Evolutionary conservation across 2,888 invertebrate genomes (phyloP).

Genomic region (Chrysotoxum bicinctum): DNA sequence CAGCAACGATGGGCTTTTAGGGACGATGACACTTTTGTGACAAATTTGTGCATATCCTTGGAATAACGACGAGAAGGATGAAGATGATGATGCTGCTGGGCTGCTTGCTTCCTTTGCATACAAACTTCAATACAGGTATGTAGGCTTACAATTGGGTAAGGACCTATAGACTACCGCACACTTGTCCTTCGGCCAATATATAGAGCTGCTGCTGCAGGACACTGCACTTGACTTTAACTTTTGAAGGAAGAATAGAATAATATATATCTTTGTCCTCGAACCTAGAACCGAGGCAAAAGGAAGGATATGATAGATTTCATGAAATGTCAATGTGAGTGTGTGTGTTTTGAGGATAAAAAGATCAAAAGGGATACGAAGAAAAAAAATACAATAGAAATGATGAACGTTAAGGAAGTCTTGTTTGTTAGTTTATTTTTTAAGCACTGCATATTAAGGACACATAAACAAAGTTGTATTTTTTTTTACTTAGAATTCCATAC

Average conservation of each 20-base stretch:
- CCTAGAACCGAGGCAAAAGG: not conserved
- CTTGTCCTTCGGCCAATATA: slow-evolving; percentile 36
- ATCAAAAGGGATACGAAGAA: slow-evolving; percentile 7
- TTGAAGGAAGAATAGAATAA: slow-evolving; percentile 30
- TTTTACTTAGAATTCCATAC: too few relatives aligned
- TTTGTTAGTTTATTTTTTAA: not conserved
- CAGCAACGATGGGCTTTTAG: slow-evolving; percentile 72
- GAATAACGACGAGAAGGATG: slow-evolving; percentile 51
- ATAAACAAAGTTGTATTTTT: not conserved
- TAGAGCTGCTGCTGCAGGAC: not conserved
- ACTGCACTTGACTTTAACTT: slow-evolving; percentile 47
- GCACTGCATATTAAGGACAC: too few relatives aligned
- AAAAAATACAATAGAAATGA: slow-evolving; percentile 21
- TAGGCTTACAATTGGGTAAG: not conserved
- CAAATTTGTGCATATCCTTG: slow-evolving; percentile 73
- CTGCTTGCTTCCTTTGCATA: slow-evolving; percentile 1
- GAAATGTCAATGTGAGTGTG: not conserved
- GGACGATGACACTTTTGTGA: slow-evolving; percentile 71
- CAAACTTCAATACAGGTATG: slow-evolving; percentile 1
- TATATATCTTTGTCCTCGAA: not conserved
- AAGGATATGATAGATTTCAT: not conserved
- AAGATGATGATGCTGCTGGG: slow-evolving; percentile 7
- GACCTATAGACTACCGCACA: not conserved
- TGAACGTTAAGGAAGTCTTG: slow-evolving; percentile 40
- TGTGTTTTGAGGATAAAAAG: not conserved